Evolutionary conservation across 1,140 invertebrate genomes (phyloP).

Genomic region (Tribolium castaneum): DNA sequence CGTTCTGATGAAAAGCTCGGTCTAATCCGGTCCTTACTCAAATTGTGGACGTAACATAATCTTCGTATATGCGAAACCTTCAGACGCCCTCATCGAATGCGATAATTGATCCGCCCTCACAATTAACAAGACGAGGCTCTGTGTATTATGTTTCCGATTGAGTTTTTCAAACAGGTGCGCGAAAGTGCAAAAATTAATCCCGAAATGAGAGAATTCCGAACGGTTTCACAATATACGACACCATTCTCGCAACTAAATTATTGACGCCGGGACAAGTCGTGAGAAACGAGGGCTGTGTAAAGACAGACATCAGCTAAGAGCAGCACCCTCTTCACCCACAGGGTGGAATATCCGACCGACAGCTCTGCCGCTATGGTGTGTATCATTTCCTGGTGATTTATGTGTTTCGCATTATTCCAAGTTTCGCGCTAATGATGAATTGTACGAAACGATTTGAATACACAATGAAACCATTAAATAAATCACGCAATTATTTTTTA

Average conservation of each 20-base stretch:
- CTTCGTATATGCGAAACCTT: constrained; percentile 2
- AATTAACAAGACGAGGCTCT: background rate
- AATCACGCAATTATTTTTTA: background rate
- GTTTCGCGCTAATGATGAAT: constrained; percentile 14
- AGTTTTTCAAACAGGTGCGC: background rate
- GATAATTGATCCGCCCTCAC: background rate
- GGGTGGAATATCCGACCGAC: constrained; percentile 20
- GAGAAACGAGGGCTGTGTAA: constrained; percentile 4
- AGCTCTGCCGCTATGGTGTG: constrained; percentile 13
- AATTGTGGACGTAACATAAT: constrained; percentile 22
- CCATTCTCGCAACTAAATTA: constrained; percentile 4
- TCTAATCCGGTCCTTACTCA: background rate
- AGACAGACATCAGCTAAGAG: constrained; percentile 12
- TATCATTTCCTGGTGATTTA: constrained; percentile 27
- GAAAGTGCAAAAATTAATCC: background rate
- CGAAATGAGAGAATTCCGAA: background rate
- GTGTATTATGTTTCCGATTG: no score
- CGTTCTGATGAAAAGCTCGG: background rate
- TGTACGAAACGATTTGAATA: constrained; percentile 7
- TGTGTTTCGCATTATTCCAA: constrained; percentile 17
- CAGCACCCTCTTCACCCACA: constrained; percentile 7
- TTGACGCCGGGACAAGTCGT: constrained; percentile 1
- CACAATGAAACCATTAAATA: background rate
- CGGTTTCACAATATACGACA: background rate
- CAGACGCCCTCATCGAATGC: background rate